Percentiles rank a stretch among this genome's conserved stretches.
Evolutionary conservation across 2,888 invertebrate species (phyloP).

Genomic region (Rotaria magnacalcarata): DNA sequence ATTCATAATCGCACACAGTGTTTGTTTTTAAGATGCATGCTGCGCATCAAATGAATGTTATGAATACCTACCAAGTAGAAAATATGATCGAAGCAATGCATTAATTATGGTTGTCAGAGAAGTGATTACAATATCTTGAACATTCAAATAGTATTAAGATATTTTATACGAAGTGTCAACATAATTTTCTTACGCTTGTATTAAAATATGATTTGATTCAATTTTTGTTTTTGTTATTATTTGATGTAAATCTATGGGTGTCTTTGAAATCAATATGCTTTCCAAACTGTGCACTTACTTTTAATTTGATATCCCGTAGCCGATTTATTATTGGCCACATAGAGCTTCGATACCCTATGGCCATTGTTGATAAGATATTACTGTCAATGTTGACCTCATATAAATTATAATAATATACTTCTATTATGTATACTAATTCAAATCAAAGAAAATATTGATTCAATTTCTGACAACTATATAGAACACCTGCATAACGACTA

Average conservation of each 20-base stretch:
- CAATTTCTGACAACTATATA: background rate
- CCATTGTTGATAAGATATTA: background rate
- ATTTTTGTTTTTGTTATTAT: background rate
- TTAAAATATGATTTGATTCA: background rate
- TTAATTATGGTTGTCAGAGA: background rate
- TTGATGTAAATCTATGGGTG: background rate
- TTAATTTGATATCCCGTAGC: background rate
- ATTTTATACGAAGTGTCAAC: background rate
- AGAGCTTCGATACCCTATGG: background rate
- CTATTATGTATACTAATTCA: background rate
- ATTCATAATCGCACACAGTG: conserved; percentile 57
- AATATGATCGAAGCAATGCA: background rate
- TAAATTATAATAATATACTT: background rate
- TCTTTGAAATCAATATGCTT: background rate
- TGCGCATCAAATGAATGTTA: background rate
- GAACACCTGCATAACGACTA: background rate
- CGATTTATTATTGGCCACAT: background rate
- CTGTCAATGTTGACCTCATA: background rate
- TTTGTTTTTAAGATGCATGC: conserved; percentile 61
- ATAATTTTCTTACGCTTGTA: background rate
- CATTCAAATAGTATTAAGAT: background rate
- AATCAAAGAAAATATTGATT: background rate
- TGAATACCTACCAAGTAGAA: background rate
- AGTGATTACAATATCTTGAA: background rate
- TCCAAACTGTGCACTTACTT: background rate